phyloP scores from a whole-genome alignment of 2,113 vertebrate genomes.

The Leptodactylus fuscus region DNA sequence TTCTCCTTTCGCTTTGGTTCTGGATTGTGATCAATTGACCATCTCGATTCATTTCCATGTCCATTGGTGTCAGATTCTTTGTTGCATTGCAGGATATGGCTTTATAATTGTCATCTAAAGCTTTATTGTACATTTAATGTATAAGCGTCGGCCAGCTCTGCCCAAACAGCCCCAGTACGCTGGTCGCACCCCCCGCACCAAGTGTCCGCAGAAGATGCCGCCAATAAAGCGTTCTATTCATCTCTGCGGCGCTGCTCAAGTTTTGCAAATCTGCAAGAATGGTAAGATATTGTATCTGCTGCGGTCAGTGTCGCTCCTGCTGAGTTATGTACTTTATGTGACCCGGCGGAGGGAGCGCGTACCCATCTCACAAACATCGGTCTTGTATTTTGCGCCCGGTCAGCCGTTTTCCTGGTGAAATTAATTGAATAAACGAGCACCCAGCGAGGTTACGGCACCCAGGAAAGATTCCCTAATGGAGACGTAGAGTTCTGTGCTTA shows the following conservation, averaged over 20 bases:
- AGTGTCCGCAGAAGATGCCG: not conserved
- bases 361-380: not conserved
- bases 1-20: not conserved
- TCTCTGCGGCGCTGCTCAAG: not conserved
- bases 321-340: not conserved
- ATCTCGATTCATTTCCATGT: not conserved
- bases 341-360: not conserved
- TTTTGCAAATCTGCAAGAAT: not conserved
- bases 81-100: not conserved
- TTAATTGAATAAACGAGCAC: not conserved
- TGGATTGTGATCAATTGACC: not conserved
- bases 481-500: not conserved
- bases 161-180: too few relatives aligned
- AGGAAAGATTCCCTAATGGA: not conserved
- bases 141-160: too few relatives aligned
- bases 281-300: not conserved
- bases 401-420: not conserved
- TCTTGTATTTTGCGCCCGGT: not conserved
- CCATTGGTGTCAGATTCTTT: not conserved
- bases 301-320: not conserved
- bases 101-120: not conserved
- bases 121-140: constrained; percentile 2
- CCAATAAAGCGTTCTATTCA: not conserved
- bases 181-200: too few relatives aligned
- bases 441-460: not conserved